Conservation (phyloP, 30 jellyfish, hydroid and myxozoan species). For the Morbakka virulenta region DNA sequence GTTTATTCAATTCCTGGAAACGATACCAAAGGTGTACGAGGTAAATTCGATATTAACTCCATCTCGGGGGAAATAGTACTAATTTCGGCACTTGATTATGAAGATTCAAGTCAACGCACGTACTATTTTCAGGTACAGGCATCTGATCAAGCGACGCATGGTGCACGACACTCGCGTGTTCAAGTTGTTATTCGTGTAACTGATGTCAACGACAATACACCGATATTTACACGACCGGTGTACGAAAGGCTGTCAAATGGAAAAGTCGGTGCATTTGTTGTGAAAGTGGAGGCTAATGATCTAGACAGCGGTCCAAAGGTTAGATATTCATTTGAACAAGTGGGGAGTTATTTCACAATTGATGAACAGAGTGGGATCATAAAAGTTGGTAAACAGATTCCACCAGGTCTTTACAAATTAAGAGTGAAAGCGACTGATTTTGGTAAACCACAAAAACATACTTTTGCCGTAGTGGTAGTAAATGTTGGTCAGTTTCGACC, state of each 20-base stretch:
- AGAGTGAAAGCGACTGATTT: constrained; percentile 75
- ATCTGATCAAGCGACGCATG: constrained; percentile 66
- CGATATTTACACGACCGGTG: constrained; percentile 66
- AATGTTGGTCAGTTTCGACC: constrained; percentile 65
- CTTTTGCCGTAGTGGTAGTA: constrained; percentile 54
- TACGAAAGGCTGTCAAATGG: constrained; percentile 60
- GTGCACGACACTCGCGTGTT: constrained; percentile 5
- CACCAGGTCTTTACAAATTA: constrained; percentile 74
- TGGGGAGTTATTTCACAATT: constrained; percentile 43
- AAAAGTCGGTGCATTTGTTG: constrained; percentile 5
- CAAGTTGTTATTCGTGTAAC: constrained; percentile 50
- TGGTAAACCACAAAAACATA: constrained; percentile 40
- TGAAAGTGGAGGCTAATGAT: constrained; percentile 75
- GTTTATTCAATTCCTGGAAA: constrained; percentile 47
- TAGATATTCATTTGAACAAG: constrained; percentile 51
- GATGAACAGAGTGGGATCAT: constrained; percentile 62
- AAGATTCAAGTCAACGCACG: constrained; percentile 1
- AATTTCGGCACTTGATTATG: constrained; percentile 73
- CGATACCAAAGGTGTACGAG: constrained; percentile 7
- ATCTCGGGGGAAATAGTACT: constrained; percentile 56
- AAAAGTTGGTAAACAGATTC: constrained; percentile 18
- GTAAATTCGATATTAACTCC: constrained; percentile 64
- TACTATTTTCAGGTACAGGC: constrained; percentile 80
- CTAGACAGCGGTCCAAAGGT: constrained; percentile 65
- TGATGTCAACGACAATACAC: constrained; percentile 88